Evolutionary conservation across 2,888 invertebrate genomes (phyloP), one percentile per base, ranked within the genome.

Genomic region (Dilophus febrilis): DNA sequence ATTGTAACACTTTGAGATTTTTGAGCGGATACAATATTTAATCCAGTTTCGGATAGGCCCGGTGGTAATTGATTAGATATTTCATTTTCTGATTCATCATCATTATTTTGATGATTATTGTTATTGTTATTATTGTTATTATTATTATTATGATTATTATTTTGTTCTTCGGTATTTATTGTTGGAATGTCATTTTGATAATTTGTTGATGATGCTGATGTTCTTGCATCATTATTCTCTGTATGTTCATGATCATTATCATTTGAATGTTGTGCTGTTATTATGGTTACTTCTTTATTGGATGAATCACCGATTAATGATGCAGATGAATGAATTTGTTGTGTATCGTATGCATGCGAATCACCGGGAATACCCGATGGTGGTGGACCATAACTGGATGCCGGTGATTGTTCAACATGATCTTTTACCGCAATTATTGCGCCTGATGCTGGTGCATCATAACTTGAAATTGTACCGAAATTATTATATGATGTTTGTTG

Each of bases 1-100:
- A 74, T 64, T 12, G 54, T 50, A 13, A 62, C 53, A 31, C 54
- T 52, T 19, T 61, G 56, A 0, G 61, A 59, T 38, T 60, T 57
- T 39, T 56, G 53, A 3, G 61, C 57, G 1, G 60, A 59, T 8
- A 61, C 48, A 3, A 61, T 56, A 44, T 62, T 51, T 3, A 61
- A 41, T 0, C 54, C 56, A 14, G 35, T 4, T 35, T 52, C 53
- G 3, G 31, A 14, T 11, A 60, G 40, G 0, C 59, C 61, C 2
- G 60, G 59, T 10, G 61, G 41, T 27, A 1, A 16, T 6, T 19
- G 4, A 18, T 18, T 34, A 4, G 52, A 46, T 2, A 50, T 51
- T 14, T 53, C 53, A 28, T 56, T 54, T 4, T 34, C 12, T 3
- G 18, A 16, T 34, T 5, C 5, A 18, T 17, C 17, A 22, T 22